phyloP scores from a whole-genome alignment of 2,888 invertebrate species.

The Calliopum simillimum region DNA sequence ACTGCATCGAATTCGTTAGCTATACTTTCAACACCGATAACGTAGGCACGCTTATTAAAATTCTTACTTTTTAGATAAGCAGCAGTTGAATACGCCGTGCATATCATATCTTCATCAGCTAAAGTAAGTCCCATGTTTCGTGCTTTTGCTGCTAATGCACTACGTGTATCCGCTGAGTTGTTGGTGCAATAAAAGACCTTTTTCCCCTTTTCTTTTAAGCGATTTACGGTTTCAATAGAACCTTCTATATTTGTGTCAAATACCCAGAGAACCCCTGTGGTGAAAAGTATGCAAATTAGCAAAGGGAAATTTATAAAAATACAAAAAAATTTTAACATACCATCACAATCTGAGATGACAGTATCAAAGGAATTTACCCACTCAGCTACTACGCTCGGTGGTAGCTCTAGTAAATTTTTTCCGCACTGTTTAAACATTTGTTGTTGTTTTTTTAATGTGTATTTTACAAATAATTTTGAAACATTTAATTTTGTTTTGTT shows the following conservation, averaged over 20 bases:
- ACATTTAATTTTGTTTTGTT: too few species aligned
- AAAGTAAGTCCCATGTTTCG: slow-evolving; percentile 79
- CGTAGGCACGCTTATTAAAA: slow-evolving; percentile 83
- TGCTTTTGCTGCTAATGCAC: slow-evolving; percentile 81
- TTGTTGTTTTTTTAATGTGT: too few species aligned
- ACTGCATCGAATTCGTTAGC: slow-evolving; percentile 84
- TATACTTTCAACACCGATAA: slow-evolving; percentile 86
- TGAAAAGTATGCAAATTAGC: too few species aligned
- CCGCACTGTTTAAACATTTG: slow-evolving; percentile 65
- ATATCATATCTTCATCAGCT: slow-evolving; percentile 80
- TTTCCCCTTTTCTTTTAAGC: slow-evolving; percentile 79
- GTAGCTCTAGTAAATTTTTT: slow-evolving; percentile 71
- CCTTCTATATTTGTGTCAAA: slow-evolving; percentile 77
- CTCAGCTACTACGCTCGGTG: slow-evolving; percentile 72
- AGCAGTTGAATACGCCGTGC: slow-evolving; percentile 83
- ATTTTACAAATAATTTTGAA: too few species aligned
- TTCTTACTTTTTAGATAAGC: slow-evolving; percentile 79
- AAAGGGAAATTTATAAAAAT: too few species aligned
- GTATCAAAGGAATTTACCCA: slow-evolving; percentile 82
- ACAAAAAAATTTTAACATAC: slow-evolving; percentile 67
- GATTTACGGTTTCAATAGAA: slow-evolving; percentile 77
- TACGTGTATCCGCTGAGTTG: slow-evolving; percentile 87
- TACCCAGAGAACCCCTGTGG: slow-evolving; percentile 83
- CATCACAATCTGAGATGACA: slow-evolving; percentile 88
- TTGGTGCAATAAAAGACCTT: slow-evolving; percentile 90